These are phyloP conservation scores for Tragelaphus oryx DNA, from an alignment of 2,797 vertebrate genomes.

Conservation along the genomic window DNA sequence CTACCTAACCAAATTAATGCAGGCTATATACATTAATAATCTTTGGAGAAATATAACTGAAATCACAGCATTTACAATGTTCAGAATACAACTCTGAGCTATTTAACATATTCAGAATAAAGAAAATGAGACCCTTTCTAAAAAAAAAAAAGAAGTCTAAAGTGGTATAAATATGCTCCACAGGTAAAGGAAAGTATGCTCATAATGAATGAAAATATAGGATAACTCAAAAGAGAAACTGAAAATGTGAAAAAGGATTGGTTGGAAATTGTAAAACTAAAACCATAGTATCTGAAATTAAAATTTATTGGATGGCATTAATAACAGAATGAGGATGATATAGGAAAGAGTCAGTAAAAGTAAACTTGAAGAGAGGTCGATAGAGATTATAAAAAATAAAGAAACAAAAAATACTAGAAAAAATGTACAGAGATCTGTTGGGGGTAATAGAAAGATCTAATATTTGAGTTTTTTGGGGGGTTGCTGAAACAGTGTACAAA, in stretches of 20 bases:
- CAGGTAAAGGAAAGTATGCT: neutral
- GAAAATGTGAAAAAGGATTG: neutral
- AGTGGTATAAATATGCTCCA: neutral
- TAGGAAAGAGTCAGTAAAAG: neutral
- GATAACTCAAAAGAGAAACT: neutral
- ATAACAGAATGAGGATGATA: neutral
- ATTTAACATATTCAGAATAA: neutral
- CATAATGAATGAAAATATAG: neutral
- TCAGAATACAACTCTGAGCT: neutral
- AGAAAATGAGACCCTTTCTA: neutral
- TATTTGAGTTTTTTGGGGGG: neutral
- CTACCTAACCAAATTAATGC: neutral
- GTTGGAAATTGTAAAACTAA: neutral
- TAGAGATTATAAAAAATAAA: neutral
- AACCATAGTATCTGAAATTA: neutral
- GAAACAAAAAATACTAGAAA: neutral
- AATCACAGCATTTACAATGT: neutral
- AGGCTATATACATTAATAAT: neutral
- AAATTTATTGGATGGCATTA: neutral
- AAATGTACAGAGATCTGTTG: neutral
- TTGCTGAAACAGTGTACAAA: neutral
- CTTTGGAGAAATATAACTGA: neutral
- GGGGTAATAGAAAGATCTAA: neutral
- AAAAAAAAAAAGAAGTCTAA: neutral
- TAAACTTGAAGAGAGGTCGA: neutral